These are phyloP conservation scores for Nycteola revayana DNA, from an alignment of 2,888 invertebrate species.

Conservation along the genomic window DNA sequence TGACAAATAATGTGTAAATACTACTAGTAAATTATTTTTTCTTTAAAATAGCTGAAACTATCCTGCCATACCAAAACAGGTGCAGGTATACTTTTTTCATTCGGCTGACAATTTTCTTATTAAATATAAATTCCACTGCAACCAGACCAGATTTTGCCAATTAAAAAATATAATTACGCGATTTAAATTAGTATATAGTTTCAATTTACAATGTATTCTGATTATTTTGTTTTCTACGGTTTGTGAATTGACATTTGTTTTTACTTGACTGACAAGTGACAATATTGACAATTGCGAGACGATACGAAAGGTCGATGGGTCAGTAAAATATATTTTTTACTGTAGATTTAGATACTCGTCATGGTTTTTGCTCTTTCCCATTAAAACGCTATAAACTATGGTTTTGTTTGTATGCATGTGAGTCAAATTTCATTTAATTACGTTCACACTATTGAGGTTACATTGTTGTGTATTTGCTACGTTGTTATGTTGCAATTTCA, in stretches of 20 bases:
- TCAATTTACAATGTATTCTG: not conserved
- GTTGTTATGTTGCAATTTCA: conserved; percentile 21
- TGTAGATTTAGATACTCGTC: conserved; percentile 53
- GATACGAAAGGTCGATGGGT: conserved; percentile 62
- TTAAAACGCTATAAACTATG: conserved; percentile 44
- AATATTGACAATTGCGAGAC: conserved; percentile 22
- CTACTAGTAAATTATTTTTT: no score
- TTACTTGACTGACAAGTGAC: not conserved
- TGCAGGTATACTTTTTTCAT: no score
- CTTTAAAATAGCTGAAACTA: no score
- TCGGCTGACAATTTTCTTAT: no score
- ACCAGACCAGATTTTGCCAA: no score
- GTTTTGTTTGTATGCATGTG: conserved; percentile 64
- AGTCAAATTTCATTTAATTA: conserved; percentile 43
- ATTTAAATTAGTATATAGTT: no score
- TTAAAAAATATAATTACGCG: no score
- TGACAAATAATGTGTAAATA: no score
- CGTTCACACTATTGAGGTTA: conserved; percentile 16
- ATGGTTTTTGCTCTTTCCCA: conserved; percentile 73
- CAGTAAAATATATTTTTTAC: conserved; percentile 57
- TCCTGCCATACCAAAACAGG: no score
- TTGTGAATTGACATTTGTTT: not conserved
- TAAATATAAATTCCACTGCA: no score
- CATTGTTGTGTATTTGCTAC: conserved; percentile 21
- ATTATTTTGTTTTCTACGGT: conserved; percentile 5